These are phyloP conservation scores for Hirtodrosophila histrioides DNA, from an alignment of 2,888 invertebrate species.

Conservation along the genomic window DNA sequence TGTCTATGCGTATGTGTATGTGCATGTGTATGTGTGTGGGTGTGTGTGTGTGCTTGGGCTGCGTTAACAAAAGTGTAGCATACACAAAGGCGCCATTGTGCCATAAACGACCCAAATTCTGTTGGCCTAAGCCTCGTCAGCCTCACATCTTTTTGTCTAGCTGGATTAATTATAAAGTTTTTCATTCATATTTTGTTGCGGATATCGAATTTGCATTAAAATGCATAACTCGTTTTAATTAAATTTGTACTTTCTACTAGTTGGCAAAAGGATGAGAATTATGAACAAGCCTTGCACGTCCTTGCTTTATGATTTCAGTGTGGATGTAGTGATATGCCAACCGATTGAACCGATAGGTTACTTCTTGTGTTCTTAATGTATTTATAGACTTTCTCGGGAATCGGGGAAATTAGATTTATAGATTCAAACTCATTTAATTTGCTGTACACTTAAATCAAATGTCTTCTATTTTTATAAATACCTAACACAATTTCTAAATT, in stretches of 20 bases:
- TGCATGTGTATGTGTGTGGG: conserved; percentile 12
- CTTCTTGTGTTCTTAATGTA: too few relatives aligned
- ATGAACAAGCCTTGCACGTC: too few relatives aligned
- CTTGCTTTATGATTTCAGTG: too few relatives aligned
- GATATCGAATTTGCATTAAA: conserved; percentile 60
- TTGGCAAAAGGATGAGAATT: too few relatives aligned
- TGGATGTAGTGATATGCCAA: too few relatives aligned
- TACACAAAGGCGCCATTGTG: conserved; percentile 79
- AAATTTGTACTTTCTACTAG: conserved; percentile 32
- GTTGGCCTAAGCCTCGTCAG: conserved; percentile 40
- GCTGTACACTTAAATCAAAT: too few relatives aligned
- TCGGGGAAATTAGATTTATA: too few relatives aligned
- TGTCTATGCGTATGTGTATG: conserved; percentile 1
- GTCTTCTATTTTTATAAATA: neutral
- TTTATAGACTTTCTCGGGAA: too few relatives aligned
- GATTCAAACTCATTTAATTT: too few relatives aligned
- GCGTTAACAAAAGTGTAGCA: conserved; percentile 78
- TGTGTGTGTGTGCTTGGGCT: conserved; percentile 38
- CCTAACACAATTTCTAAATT: neutral
- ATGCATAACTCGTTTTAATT: conserved; percentile 63
- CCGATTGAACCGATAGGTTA: too few relatives aligned
- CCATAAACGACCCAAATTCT: conserved; percentile 73
- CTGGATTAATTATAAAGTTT: conserved; percentile 72
- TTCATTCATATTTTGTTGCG: conserved; percentile 51
- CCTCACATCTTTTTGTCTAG: conserved; percentile 7